Evolutionary conservation across 37 sponge, comb jelly and placozoan species (phyloP).

Genomic region (Chondrosia reniformis): DNA sequence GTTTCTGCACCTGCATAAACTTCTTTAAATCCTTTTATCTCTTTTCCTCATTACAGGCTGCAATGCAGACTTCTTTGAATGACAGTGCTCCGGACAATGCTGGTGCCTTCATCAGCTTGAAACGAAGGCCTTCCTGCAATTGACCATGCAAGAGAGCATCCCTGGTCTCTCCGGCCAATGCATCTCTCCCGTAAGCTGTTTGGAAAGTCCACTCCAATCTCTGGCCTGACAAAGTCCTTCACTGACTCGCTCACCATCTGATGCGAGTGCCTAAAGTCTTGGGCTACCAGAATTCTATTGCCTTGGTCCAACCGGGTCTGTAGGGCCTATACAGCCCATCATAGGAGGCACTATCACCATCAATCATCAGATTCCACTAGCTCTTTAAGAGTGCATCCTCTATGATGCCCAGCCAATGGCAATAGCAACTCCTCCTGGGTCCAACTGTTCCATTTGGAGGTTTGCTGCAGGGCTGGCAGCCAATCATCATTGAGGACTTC

Average conservation of each 20-base stretch:
- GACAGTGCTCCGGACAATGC: constrained; percentile 35
- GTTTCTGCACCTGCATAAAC: no score
- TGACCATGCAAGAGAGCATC: constrained; percentile 24
- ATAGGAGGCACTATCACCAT: no score
- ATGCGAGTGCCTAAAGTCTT: constrained; percentile 38
- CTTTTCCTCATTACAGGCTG: constrained; percentile 33
- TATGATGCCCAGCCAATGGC: constrained; percentile 55
- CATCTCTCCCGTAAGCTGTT: constrained; percentile 34
- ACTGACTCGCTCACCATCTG: constrained; percentile 30
- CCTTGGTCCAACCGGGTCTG: constrained; percentile 28
- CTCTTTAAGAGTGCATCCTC: constrained; percentile 35
- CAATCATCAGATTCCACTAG: no score
- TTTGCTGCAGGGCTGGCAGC: constrained; percentile 33
- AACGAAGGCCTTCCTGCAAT: constrained; percentile 29
- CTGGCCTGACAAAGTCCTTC: constrained; percentile 23
- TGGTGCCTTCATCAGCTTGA: constrained; percentile 15
- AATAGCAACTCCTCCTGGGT: constrained; percentile 35
- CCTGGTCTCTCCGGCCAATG: constrained; percentile 24
- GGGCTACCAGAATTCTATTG: constrained; percentile 30
- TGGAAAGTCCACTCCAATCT: constrained; percentile 27
- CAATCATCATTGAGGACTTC: constrained; percentile 44
- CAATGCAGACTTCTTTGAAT: constrained; percentile 27
- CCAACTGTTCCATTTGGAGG: constrained; percentile 42
- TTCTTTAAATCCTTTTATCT: no score
- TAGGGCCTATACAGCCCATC: constrained; percentile 5